Conservation (phyloP, 1,140 invertebrate species). For the Bombus polaris region DNA sequence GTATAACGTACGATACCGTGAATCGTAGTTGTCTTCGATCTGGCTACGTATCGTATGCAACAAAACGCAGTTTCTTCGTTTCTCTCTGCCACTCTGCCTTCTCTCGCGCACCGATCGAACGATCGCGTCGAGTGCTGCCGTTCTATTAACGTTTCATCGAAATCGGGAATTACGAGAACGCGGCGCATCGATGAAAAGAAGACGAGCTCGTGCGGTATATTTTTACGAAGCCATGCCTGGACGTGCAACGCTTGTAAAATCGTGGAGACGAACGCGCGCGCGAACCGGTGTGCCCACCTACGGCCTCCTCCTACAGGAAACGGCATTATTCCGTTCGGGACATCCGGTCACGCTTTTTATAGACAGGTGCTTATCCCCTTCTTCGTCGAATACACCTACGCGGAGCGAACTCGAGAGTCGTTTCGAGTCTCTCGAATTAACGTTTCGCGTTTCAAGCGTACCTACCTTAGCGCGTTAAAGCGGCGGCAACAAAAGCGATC, state of each 20-base stretch:
- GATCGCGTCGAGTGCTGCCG: no score
- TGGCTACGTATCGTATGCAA: no score
- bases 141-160: no score
- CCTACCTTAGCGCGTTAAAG: no score
- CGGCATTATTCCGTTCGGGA: slow-evolving; percentile 66
- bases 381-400: slow-evolving; percentile 53
- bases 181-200: no score
- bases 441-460: neutral
- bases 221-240: neutral
- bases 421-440: neutral
- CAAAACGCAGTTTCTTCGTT: neutral
- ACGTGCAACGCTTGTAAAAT: slow-evolving; percentile 38
- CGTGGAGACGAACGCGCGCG: neutral
- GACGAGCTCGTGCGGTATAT: neutral
- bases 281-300: slow-evolving; percentile 50
- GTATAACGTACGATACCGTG: neutral
- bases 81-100: rapidly evolving
- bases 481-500: no score
- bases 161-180: no score
- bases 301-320: slow-evolving; percentile 69
- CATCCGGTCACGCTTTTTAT: slow-evolving; percentile 76
- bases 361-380: slow-evolving; percentile 63
- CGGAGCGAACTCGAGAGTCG: neutral
- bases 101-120: no score
- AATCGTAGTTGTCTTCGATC: neutral